Percentiles rank a stretch among this genome's conserved stretches.
Conservation (phyloP, 2,888 invertebrate genomes). For the Ernsta delagoae region DNA sequence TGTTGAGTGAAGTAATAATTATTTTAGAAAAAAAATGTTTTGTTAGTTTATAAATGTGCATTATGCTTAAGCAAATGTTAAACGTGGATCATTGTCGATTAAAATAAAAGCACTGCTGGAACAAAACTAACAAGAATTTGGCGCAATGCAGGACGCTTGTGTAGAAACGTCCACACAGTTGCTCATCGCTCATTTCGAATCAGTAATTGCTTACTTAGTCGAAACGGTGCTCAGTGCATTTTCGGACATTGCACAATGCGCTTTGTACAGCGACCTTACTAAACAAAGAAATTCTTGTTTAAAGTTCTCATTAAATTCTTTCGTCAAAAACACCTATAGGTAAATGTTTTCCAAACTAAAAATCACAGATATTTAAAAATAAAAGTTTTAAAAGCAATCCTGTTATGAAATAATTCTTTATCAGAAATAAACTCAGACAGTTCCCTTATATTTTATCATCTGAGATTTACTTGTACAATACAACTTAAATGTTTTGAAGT, state of each 20-base stretch:
- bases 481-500: too few relatives aligned
- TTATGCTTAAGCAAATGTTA: neutral
- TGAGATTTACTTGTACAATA: too few relatives aligned
- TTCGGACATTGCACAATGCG: conserved; percentile 41
- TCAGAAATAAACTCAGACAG: too few relatives aligned
- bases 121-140: conserved; percentile 72
- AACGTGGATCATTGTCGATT: conserved; percentile 43
- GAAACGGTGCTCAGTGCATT: conserved; percentile 56
- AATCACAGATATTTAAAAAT: too few relatives aligned
- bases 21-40: conserved; percentile 11
- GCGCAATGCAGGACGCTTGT: conserved; percentile 79
- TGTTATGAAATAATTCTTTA: too few relatives aligned
- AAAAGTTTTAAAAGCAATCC: too few relatives aligned
- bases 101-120: conserved; percentile 72
- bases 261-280: neutral
- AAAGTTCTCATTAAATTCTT: too few relatives aligned
- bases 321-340: too few relatives aligned
- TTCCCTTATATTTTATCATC: too few relatives aligned
- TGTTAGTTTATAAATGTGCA: conserved; percentile 11
- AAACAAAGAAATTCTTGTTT: too few relatives aligned
- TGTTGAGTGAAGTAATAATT: neutral
- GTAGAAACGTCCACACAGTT: conserved; percentile 67
- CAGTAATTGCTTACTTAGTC: conserved; percentile 63
- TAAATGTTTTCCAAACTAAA: too few relatives aligned
- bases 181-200: conserved; percentile 69